Conservation (phyloP, 2,888 invertebrate genomes). For the Microctonus aethiopoides region DNA sequence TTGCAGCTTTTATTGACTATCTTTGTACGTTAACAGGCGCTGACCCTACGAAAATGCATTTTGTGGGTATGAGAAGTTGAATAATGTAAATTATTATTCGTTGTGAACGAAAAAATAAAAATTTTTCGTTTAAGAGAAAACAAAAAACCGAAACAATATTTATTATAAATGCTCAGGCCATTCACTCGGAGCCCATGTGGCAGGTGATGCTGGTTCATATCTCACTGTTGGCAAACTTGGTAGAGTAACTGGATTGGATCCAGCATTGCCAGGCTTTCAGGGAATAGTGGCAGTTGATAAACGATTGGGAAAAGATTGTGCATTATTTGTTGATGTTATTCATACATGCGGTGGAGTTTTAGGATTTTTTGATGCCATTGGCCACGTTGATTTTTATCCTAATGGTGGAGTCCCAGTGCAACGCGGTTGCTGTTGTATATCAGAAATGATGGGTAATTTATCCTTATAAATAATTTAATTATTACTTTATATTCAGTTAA, state of each 20-base stretch:
- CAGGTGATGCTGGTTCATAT: conserved; percentile 59
- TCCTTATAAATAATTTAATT: not conserved
- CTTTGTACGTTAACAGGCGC: conserved; percentile 58
- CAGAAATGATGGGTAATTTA: conserved; percentile 60
- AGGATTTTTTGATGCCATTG: conserved; percentile 61
- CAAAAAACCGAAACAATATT: not conserved
- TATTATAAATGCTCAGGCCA: conserved; percentile 53
- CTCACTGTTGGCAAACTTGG: conserved; percentile 60
- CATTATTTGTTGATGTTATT: conserved; percentile 65
- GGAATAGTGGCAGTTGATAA: conserved; percentile 51
- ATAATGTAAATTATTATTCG: not conserved
- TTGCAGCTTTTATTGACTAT: conserved; percentile 64
- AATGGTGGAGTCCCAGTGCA: conserved; percentile 65
- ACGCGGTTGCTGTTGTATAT: conserved; percentile 64
- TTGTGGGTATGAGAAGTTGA: conserved; percentile 59
- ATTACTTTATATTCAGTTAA: not conserved
- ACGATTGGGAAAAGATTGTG: conserved; percentile 60
- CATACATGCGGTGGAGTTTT: conserved; percentile 66
- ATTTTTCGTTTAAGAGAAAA: not conserved
- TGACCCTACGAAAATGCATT: conserved; percentile 61
- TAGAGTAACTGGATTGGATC: conserved; percentile 68
- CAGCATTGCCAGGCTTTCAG: conserved; percentile 66
- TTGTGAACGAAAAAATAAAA: not conserved
- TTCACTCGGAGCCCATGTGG: conserved; percentile 65
- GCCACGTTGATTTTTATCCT: conserved; percentile 65